Conservation (phyloP, 2,888 invertebrate species). For the Alentia gelatinosa region DNA sequence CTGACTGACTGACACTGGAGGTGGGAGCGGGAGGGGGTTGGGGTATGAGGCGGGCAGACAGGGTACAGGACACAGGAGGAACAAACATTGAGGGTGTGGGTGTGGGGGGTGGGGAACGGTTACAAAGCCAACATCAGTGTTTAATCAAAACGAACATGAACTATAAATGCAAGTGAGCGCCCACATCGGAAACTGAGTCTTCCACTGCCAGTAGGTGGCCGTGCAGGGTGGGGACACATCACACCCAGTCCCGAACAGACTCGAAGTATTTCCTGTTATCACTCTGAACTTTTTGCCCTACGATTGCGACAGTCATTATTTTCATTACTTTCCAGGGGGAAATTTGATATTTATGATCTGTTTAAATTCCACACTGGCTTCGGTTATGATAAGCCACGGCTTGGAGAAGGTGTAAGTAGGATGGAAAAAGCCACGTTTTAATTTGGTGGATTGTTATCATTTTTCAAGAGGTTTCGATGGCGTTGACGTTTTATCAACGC, state of each 20-base stretch:
- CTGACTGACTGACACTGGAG: not conserved
- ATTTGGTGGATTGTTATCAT: not conserved
- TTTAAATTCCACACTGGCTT: not conserved
- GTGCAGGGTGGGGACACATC: no score
- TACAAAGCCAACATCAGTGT: no score
- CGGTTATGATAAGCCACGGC: not conserved
- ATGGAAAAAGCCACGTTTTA: not conserved
- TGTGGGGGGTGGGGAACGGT: no score
- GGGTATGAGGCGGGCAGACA: no score
- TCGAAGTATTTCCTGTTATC: not conserved
- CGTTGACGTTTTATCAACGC: not conserved
- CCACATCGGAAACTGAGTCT: no score
- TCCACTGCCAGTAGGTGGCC: no score
- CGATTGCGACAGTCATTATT: not conserved
- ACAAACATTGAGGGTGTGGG: no score
- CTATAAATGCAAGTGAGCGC: no score
- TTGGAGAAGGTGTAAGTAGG: not conserved
- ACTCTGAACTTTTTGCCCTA: no score
- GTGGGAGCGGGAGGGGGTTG: no score
- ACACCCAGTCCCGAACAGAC: not conserved
- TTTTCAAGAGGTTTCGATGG: not conserved
- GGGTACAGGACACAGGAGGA: no score
- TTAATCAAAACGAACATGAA: no score
- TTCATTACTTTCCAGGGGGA: not conserved
- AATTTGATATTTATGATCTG: not conserved